A percentile compares a stretch with the other conserved stretches of the same genome.
These are phyloP conservation scores for Archips xylosteana DNA, from an alignment of 2,888 invertebrate genomes.

Conservation along the genomic window DNA sequence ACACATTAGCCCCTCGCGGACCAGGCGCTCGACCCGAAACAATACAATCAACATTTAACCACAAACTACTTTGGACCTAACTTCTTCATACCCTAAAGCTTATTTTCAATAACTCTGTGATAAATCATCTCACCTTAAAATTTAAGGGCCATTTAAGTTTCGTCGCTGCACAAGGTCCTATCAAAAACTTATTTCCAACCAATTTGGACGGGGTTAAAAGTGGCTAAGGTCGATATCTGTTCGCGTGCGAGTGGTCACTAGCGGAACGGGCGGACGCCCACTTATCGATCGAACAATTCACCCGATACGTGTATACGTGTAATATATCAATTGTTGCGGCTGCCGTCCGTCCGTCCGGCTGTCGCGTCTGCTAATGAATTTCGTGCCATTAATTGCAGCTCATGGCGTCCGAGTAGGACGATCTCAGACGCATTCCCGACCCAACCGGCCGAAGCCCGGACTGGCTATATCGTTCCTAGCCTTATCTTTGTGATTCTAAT, in stretches of 20 bases:
- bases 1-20: slow-evolving; percentile 74
- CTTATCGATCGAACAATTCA: slow-evolving; percentile 78
- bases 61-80: slow-evolving; percentile 12
- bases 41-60: slow-evolving; percentile 7
- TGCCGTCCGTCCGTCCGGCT: slow-evolving; percentile 56
- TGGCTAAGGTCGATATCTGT: slow-evolving; percentile 21
- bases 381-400: slow-evolving; percentile 44
- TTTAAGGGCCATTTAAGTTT: slow-evolving; percentile 8
- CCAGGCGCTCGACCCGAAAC: slow-evolving; percentile 55
- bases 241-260: slow-evolving; percentile 31
- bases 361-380: slow-evolving; percentile 52
- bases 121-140: slow-evolving; percentile 23
- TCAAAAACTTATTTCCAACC: slow-evolving; percentile 9
- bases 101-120: slow-evolving; percentile 5
- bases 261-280: slow-evolving; percentile 62
- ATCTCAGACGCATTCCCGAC: slow-evolving; percentile 20
- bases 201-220: slow-evolving; percentile 21
- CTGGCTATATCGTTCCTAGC: background rate
- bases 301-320: slow-evolving; percentile 71
- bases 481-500: slow-evolving; percentile 14
- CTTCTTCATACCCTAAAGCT: background rate
- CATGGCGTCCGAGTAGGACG: slow-evolving; percentile 26
- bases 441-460: background rate
- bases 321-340: slow-evolving; percentile 68
- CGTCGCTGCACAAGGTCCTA: slow-evolving; percentile 27